phyloP scores from a whole-genome alignment of 1,140 invertebrate genomes.

The Lordiphosa stackelbergi region DNA sequence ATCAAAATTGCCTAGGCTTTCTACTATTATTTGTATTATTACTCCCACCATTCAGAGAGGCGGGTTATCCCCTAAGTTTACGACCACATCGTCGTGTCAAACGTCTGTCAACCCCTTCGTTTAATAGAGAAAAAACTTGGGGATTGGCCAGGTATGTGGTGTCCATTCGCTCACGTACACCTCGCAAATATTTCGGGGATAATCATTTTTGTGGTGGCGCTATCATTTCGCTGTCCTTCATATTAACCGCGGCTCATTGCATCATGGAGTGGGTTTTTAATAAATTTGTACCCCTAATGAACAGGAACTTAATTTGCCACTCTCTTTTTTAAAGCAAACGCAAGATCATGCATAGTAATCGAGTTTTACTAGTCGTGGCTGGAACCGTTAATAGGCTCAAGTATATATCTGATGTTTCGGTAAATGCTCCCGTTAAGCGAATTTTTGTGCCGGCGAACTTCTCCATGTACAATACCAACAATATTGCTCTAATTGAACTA shows the following conservation, averaged over 20 bases:
- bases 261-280: conserved; percentile 46
- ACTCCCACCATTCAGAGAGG: not conserved
- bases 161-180: conserved; percentile 41
- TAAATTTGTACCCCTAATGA: not conserved
- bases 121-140: not conserved
- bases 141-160: conserved; percentile 35
- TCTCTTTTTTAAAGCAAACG: conserved; percentile 16
- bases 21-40: not conserved
- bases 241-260: conserved; percentile 45
- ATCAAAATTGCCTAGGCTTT: conserved; percentile 1
- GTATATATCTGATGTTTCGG: accelerated
- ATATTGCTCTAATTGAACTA: conserved; percentile 38
- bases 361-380: conserved; percentile 34
- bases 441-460: conserved; percentile 40
- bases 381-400: conserved; percentile 33
- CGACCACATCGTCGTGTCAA: conserved; percentile 9
- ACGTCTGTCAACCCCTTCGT: conserved; percentile 27
- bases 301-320: not conserved
- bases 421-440: conserved; percentile 16
- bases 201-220: conserved; percentile 46
- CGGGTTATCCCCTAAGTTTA: not conserved
- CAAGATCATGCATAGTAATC: conserved; percentile 30
- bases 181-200: conserved; percentile 31
- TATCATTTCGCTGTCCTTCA: conserved; percentile 22
- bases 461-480: conserved; percentile 39